These are phyloP conservation scores for Hippocampus comes DNA, from an alignment of 2,113 vertebrate genomes.

Conservation along the genomic window DNA sequence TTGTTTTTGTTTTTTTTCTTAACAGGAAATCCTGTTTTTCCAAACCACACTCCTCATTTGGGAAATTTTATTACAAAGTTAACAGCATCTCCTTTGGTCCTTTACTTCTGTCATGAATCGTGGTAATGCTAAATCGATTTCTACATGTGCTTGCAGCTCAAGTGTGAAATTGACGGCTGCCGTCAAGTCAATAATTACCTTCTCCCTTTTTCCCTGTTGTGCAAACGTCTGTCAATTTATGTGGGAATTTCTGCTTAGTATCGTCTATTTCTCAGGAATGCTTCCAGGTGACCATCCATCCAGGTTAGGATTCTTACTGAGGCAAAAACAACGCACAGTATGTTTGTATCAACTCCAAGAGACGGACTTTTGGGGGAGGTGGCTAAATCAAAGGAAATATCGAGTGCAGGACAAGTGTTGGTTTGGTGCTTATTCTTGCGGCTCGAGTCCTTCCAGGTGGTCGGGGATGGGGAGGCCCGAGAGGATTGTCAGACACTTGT, in stretches of 20 bases:
- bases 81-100: slow-evolving; percentile 54
- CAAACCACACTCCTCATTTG: slow-evolving; percentile 4
- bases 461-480: slow-evolving; percentile 96
- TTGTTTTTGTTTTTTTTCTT: background rate
- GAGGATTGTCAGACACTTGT: slow-evolving; percentile 95
- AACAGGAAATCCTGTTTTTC: too few relatives aligned
- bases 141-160: background rate
- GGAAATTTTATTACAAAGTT: slow-evolving; percentile 19
- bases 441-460: slow-evolving; percentile 86
- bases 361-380: background rate
- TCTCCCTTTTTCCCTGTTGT: background rate
- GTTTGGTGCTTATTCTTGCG: slow-evolving; percentile 68
- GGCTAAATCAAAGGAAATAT: background rate
- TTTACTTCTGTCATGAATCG: slow-evolving; percentile 20
- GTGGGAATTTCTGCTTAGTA: slow-evolving; percentile 11
- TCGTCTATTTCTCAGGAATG: slow-evolving; percentile 7
- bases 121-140: slow-evolving; percentile 29
- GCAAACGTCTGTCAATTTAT: background rate
- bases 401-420: background rate
- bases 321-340: slow-evolving; percentile 2
- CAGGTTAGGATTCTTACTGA: background rate
- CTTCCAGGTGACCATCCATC: background rate
- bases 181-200: background rate
- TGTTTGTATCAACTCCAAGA: background rate
- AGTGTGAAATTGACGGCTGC: background rate